phyloP scores from a whole-genome alignment of 2,113 vertebrate genomes.

The Lophotis ruficrista region DNA sequence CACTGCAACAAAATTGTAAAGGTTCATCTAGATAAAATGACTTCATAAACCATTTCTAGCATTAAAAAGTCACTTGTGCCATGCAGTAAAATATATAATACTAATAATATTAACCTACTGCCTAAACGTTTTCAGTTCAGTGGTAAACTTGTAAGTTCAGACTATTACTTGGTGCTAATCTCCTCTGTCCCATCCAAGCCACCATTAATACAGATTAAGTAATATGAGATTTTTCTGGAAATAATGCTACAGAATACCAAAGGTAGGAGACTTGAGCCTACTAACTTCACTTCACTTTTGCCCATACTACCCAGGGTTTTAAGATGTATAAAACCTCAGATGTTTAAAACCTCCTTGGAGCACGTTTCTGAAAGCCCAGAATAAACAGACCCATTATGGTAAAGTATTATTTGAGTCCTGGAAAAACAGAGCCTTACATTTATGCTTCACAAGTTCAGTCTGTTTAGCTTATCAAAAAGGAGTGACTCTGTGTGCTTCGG shows the following conservation, averaged over 20 bases:
- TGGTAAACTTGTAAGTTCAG: background rate
- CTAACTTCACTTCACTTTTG: background rate
- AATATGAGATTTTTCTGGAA: background rate
- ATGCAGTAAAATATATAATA: background rate
- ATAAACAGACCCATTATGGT: background rate
- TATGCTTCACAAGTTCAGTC: background rate
- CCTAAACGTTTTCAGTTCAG: background rate
- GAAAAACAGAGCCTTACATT: background rate
- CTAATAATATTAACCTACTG: background rate
- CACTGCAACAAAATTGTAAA: background rate
- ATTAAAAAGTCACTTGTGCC: background rate
- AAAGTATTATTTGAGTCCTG: background rate
- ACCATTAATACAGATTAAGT: background rate
- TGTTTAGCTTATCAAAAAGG: background rate
- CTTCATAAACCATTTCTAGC: background rate
- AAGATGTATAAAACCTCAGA: background rate
- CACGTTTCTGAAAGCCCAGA: background rate
- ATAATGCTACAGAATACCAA: background rate
- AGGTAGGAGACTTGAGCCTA: background rate
- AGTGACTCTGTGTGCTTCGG: accelerated
- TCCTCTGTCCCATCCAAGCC: background rate
- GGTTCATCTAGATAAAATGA: background rate
- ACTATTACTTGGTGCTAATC: background rate
- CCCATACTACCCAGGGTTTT: background rate
- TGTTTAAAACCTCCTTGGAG: background rate